Evolutionary conservation across 2,797 vertebrate genomes (phyloP).

Genomic region (Anabacerthia variegaticeps): DNA sequence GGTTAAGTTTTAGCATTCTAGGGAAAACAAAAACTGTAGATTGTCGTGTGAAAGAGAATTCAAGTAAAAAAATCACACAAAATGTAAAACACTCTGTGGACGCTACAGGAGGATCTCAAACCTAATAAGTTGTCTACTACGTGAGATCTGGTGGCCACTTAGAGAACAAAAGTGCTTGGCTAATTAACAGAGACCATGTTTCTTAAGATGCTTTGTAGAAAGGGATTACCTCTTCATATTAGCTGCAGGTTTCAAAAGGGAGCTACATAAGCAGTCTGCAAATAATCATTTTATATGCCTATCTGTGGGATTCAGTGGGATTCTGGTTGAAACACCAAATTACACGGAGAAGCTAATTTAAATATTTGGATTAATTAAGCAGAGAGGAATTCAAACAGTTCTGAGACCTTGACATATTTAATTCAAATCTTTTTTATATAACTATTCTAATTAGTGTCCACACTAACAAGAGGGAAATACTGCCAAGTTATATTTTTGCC

Average conservation of each 20-base stretch:
- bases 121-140: background rate
- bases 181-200: background rate
- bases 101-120: background rate
- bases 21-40: background rate
- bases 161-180: background rate
- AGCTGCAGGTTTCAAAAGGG: constrained; percentile 55
- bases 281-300: constrained; percentile 63
- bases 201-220: background rate
- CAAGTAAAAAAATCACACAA: accelerated
- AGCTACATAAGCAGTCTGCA: constrained; percentile 48
- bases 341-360: constrained; percentile 53
- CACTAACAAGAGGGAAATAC: constrained; percentile 21
- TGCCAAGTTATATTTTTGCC: constrained; percentile 51
- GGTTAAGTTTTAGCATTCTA: background rate
- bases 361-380: constrained; percentile 66
- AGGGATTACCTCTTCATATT: constrained; percentile 37
- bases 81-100: no score
- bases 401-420: constrained; percentile 53
- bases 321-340: constrained; percentile 48
- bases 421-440: constrained; percentile 35
- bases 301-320: constrained; percentile 31
- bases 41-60: background rate
- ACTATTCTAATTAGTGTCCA: constrained; percentile 58
- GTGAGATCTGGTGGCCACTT: background rate
- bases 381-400: constrained; percentile 59